Evolutionary conservation across 2,888 invertebrate genomes (phyloP).

Genomic region (Erebia palarica): DNA sequence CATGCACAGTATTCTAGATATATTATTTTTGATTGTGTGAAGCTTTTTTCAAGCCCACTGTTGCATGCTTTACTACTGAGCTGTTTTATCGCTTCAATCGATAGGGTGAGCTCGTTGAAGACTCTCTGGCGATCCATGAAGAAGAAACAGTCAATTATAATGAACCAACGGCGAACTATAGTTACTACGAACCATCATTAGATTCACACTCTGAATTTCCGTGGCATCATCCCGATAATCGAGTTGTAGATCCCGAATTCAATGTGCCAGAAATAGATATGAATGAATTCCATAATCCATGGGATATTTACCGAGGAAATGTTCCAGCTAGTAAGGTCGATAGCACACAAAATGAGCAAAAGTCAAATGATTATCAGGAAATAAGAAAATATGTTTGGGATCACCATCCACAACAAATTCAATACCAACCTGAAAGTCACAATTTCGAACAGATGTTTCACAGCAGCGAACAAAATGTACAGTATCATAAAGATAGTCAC

Average conservation of each 20-base stretch:
- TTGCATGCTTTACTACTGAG: conserved; percentile 74
- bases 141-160: conserved; percentile 53
- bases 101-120: conserved; percentile 73
- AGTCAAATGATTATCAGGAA: conserved; percentile 54
- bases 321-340: conserved; percentile 62
- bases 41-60: conserved; percentile 71
- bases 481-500: conserved; percentile 9
- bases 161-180: conserved; percentile 40
- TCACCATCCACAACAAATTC: conserved; percentile 46
- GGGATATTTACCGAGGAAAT: conserved; percentile 86
- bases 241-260: conserved; percentile 49
- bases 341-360: conserved; percentile 43
- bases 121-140: conserved; percentile 47
- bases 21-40: conserved; percentile 52
- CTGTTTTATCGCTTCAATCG: conserved; percentile 72
- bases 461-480: neutral
- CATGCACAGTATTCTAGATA: conserved; percentile 55
- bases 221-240: conserved; percentile 71
- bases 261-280: conserved; percentile 53
- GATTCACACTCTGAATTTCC: conserved; percentile 74
- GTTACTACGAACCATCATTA: conserved; percentile 62
- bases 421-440: conserved; percentile 41
- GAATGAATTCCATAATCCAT: conserved; percentile 84
- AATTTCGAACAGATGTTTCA: conserved; percentile 36
- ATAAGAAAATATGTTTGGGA: conserved; percentile 68